phyloP scores from a whole-genome alignment of 2,113 vertebrate genomes.

The Raja brachyura region DNA sequence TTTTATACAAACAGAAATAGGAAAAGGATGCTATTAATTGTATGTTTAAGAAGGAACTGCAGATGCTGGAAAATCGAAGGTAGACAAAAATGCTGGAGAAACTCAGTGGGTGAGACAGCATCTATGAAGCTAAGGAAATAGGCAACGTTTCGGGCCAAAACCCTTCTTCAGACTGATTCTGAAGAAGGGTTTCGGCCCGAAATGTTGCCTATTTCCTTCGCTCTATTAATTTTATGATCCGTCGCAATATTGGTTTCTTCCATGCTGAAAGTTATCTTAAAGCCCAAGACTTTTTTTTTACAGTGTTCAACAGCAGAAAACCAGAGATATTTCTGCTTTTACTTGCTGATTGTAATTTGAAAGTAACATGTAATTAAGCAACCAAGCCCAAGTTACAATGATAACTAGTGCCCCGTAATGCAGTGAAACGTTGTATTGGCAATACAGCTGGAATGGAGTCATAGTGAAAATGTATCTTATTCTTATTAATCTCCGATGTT shows the following conservation, averaged over 20 bases:
- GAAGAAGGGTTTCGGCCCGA: too few species aligned
- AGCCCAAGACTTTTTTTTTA: not conserved
- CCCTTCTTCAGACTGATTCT: too few species aligned
- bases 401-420: not conserved
- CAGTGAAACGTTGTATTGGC: not conserved
- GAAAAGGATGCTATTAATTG: not conserved
- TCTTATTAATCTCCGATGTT: not conserved
- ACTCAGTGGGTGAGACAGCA: too few species aligned
- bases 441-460: not conserved
- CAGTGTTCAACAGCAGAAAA: not conserved
- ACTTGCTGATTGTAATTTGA: not conserved
- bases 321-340: not conserved
- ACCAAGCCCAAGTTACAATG: not conserved
- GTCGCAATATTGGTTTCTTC: conserved; percentile 1
- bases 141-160: too few species aligned
- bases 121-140: too few species aligned
- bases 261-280: too few species aligned
- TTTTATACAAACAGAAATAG: not conserved
- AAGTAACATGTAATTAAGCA: not conserved
- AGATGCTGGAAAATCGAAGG: too few species aligned
- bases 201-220: too few species aligned
- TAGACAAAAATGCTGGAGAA: too few species aligned
- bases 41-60: too few species aligned
- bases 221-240: not conserved
- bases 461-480: not conserved